phyloP scores from a whole-genome alignment of 1,140 invertebrate species.

The Mizuhopecten yessoensis region DNA sequence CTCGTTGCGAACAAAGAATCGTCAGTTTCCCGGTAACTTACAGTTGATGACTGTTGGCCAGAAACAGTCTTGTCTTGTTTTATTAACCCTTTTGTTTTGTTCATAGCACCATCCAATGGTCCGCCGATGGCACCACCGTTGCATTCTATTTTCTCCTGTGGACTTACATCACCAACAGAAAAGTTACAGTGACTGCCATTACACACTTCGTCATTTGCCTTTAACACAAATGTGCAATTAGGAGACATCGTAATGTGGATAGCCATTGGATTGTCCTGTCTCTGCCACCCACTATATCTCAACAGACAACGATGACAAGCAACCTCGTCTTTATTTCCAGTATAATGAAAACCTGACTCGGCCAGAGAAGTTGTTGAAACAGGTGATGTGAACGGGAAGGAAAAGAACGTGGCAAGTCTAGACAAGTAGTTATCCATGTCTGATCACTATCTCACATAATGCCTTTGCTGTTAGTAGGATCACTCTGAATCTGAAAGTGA shows the following conservation, averaged over 20 bases:
- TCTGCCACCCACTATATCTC: background rate
- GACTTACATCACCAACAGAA: background rate
- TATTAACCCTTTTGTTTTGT: background rate
- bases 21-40: background rate
- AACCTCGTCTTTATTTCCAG: background rate
- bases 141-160: background rate
- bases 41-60: background rate
- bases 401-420: background rate
- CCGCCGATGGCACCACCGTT: background rate
- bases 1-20: no score
- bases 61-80: background rate
- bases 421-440: background rate
- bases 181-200: background rate
- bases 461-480: no score
- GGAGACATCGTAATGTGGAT: background rate
- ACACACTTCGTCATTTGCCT: background rate
- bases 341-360: constrained; percentile 16
- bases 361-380: background rate
- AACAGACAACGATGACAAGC: background rate
- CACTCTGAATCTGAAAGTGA: no score
- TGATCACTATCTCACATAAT: no score
- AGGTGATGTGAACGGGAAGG: background rate
- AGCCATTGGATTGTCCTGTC: background rate
- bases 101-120: background rate
- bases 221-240: background rate